Conservation (phyloP, 1,140 invertebrate genomes). For the Solenopsis fugax region DNA sequence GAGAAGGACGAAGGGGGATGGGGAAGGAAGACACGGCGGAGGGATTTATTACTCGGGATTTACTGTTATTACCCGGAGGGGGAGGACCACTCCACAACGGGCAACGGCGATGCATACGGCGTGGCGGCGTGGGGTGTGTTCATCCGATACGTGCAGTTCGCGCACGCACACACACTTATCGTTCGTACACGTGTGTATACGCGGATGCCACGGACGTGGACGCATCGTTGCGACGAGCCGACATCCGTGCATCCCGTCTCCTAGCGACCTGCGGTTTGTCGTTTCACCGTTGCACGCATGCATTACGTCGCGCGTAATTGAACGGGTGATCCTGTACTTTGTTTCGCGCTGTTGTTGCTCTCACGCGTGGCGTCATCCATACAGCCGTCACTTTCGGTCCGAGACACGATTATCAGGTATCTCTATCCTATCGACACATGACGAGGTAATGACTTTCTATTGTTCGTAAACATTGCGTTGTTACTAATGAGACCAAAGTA, state of each 20-base stretch:
- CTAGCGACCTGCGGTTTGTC: slow-evolving; percentile 72
- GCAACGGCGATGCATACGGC: slow-evolving; percentile 75
- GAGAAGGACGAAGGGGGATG: slow-evolving; percentile 41
- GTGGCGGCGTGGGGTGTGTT: slow-evolving; percentile 68
- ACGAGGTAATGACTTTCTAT: background rate
- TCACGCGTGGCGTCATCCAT: background rate
- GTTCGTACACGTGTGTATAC: background rate
- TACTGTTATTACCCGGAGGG: slow-evolving; percentile 86
- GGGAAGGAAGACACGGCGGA: slow-evolving; percentile 64
- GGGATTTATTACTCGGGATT: slow-evolving; percentile 85
- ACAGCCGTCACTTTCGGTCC: background rate
- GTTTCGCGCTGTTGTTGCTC: slow-evolving; percentile 62
- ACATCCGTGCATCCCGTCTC: slow-evolving; percentile 61
- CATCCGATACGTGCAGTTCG: slow-evolving; percentile 68
- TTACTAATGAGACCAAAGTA: background rate
- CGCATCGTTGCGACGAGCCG: slow-evolving; percentile 5
- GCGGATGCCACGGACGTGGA: background rate
- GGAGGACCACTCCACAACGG: slow-evolving; percentile 73
- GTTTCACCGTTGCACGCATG: slow-evolving; percentile 57
- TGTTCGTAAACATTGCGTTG: background rate
- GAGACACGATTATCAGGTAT: background rate
- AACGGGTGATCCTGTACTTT: slow-evolving; percentile 66
- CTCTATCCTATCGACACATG: background rate
- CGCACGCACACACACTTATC: background rate
- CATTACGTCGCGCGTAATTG: slow-evolving; percentile 70